Evolutionary conservation across 2,113 vertebrate species (phyloP), one percentile per base, ranked within the genome.

Genomic region (Ursus arctos): DNA sequence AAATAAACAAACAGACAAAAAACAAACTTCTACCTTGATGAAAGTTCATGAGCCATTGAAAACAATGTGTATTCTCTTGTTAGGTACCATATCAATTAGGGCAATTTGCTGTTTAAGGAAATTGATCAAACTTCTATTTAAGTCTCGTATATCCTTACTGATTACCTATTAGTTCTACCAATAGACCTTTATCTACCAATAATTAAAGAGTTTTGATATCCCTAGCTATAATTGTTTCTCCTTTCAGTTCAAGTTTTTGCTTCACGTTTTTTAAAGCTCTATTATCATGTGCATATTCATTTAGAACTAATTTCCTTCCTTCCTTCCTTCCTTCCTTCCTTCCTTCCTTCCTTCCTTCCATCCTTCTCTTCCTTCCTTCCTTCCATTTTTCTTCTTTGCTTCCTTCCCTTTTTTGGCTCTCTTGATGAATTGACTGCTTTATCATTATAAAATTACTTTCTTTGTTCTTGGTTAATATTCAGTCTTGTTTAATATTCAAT

Each of bases 271-370:
- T 55, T 43, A 53, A 61, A 90, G 2, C 24, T 90, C 6, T 95
- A 5, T 55, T 72, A 57, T 65, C 53, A 67, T 51, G 26, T 72
- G 7, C 18, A 47, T 53, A 61, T 77, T 84, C 16, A 11, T 26
- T 80, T 43, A 80, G 3, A 21, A 28, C 61, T 65, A 65, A 33
- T 28, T 65, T 28, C 1, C 13, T 33, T 65, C 2, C 6, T 26
- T 12, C 11, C 4, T 63, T 33, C 6, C 2, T 5, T 31, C 6
- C 7, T 15, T 15, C 0, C 0, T 15, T 15, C 31, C 3, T 33
- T 26, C 61, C 6, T 7, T 15, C 14, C 6, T 14, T 15, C 14
- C 6, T 14, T 12, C 28, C 15, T 15, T 14, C 5, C 2, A 15
- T 2, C 6, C 18, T 22, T 24, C 1, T 9, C 57, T 21, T 22